Conservation (phyloP, 2,888 invertebrate species). For the Neoitamus cyanurus region DNA sequence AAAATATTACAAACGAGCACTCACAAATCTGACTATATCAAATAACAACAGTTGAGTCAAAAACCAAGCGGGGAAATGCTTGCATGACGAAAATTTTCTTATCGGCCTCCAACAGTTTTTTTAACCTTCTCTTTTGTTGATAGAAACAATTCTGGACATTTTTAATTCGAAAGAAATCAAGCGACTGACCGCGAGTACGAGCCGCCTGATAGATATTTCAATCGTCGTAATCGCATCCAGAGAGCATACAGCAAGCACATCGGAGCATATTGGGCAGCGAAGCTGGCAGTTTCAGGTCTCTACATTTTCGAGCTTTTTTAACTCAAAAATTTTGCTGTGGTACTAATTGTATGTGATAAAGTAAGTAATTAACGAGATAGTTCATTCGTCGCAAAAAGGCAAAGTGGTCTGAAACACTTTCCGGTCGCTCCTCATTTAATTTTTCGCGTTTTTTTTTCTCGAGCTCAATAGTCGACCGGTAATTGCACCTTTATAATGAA, state of each 20-base stretch:
- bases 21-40: not conserved
- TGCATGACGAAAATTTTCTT: not conserved
- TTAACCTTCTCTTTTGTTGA: not conserved
- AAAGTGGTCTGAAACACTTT: not conserved
- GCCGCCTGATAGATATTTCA: not conserved
- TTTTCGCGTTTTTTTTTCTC: not conserved
- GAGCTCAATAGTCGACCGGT: not conserved
- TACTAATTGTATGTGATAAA: slow-evolving; percentile 15
- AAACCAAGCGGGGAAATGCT: not conserved
- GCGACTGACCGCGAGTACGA: not conserved
- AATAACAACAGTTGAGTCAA: not conserved
- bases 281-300: not conserved
- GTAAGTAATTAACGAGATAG: not conserved
- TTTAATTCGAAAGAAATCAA: not conserved
- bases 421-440: not conserved
- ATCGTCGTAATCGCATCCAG: not conserved
- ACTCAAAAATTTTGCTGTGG: not conserved
- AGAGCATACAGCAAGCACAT: not conserved
- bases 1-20: not conserved
- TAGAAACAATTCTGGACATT: not conserved
- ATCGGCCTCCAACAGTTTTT: not conserved
- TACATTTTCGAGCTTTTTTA: not conserved
- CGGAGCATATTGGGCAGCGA: not conserved
- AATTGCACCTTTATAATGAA: not conserved
- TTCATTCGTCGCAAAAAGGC: not conserved